These are phyloP conservation scores for Corydoras sp. DNA, from an alignment of 2,113 vertebrate species.

Conservation along the genomic window DNA sequence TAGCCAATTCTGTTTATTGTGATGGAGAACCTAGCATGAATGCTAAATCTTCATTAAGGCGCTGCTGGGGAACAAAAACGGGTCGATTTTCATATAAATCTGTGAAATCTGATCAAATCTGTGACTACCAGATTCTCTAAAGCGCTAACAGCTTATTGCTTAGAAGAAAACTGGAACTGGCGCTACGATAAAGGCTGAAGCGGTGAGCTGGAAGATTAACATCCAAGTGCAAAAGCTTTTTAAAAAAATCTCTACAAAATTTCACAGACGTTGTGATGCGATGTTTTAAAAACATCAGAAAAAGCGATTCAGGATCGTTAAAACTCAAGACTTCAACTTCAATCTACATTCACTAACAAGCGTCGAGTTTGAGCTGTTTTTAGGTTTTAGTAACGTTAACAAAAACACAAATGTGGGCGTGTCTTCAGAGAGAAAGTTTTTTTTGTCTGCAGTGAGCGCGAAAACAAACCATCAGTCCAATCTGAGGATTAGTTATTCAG, in stretches of 20 bases:
- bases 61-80: too few species aligned
- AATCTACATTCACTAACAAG: background rate
- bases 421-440: background rate
- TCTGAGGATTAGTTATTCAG: too few species aligned
- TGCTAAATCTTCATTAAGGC: too few species aligned
- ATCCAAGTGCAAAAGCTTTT: conserved; percentile 25
- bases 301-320: conserved; percentile 3
- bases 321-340: background rate
- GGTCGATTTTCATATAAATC: too few species aligned
- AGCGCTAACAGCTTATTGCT: conserved; percentile 21
- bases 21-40: too few species aligned
- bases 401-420: background rate
- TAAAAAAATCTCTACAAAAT: background rate
- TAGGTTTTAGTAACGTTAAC: background rate
- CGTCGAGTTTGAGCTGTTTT: background rate
- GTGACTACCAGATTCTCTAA: too few species aligned
- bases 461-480: too few species aligned
- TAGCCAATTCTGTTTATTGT: too few species aligned
- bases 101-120: too few species aligned
- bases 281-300: background rate
- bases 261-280: background rate
- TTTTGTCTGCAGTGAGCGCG: too few species aligned
- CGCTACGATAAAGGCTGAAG: conserved; percentile 11
- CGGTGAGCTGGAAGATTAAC: conserved; percentile 25
- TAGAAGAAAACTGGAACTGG: conserved; percentile 3